A percentile compares a stretch with the other conserved stretches of the same genome.
Conservation (phyloP, 2,113 vertebrate genomes). For the Microcebus tavaratra region DNA sequence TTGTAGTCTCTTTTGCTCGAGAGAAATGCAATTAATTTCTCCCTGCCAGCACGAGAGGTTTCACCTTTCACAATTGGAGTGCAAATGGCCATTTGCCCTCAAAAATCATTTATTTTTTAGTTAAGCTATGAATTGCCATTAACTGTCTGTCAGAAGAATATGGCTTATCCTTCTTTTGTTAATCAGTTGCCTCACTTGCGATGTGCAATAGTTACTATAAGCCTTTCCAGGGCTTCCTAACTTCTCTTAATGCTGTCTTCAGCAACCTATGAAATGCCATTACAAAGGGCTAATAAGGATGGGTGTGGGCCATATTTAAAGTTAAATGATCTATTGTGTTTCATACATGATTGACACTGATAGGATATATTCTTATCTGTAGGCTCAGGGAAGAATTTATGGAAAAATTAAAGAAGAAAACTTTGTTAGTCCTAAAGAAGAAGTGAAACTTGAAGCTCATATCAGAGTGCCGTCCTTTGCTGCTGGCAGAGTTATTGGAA, state of each 20-base stretch:
- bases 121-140: neutral
- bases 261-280: neutral
- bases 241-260: neutral
- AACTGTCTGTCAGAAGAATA: neutral
- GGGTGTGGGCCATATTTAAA: neutral
- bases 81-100: neutral
- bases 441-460: slow-evolving; percentile 98
- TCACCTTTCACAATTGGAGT: neutral
- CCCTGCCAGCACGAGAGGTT: neutral
- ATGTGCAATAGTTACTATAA: neutral
- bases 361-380: neutral
- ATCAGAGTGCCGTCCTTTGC: slow-evolving; percentile 98
- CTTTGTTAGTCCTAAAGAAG: slow-evolving; percentile 99
- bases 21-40: slow-evolving; percentile 1
- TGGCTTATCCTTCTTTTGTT: neutral
- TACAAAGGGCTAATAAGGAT: neutral
- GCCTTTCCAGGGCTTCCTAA: neutral
- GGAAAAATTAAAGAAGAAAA: slow-evolving; percentile 97
- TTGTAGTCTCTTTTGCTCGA: neutral
- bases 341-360: slow-evolving; percentile 20
- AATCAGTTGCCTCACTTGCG: fast-evolving
- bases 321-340: neutral
- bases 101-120: neutral
- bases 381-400: slow-evolving; percentile 82
- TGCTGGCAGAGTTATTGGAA: slow-evolving; percentile 98